Conservation (phyloP, 2,113 vertebrate genomes). For the Cyphotilapia sp. region DNA sequence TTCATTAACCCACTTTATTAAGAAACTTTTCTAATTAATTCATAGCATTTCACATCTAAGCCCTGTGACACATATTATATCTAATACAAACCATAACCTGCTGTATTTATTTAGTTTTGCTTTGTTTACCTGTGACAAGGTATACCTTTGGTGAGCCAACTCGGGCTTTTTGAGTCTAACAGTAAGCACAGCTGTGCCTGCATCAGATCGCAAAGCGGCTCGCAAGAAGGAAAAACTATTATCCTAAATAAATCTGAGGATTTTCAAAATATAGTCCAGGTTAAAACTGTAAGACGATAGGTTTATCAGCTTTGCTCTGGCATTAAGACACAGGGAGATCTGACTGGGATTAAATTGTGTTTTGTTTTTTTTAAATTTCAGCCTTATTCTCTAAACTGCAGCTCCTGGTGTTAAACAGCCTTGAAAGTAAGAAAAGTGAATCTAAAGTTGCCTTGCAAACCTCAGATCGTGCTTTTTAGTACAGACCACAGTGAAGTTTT, state of each 20-base stretch:
- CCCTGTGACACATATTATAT: background rate
- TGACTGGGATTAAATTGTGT: background rate
- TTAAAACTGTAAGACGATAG: background rate
- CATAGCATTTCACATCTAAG: background rate
- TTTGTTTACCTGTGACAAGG: background rate
- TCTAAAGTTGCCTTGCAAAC: background rate
- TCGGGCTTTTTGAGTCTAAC: background rate
- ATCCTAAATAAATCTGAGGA: background rate
- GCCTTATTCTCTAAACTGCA: background rate
- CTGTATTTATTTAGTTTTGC: background rate
- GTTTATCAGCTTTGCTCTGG: background rate
- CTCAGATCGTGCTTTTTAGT: background rate
- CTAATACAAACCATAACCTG: background rate
- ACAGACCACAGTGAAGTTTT: background rate
- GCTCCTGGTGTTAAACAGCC: background rate
- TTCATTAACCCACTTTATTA: background rate
- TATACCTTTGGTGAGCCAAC: background rate
- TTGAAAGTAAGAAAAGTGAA: background rate
- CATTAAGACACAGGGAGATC: background rate
- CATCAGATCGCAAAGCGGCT: background rate
- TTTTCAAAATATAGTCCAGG: background rate
- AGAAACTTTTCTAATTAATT: background rate
- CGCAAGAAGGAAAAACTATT: background rate
- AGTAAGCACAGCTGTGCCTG: background rate
- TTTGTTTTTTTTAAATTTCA: background rate